Percentiles rank a stretch among this genome's conserved stretches.
phyloP scores from a whole-genome alignment of 2,888 invertebrate genomes.

The Neuroscelio doddi region DNA sequence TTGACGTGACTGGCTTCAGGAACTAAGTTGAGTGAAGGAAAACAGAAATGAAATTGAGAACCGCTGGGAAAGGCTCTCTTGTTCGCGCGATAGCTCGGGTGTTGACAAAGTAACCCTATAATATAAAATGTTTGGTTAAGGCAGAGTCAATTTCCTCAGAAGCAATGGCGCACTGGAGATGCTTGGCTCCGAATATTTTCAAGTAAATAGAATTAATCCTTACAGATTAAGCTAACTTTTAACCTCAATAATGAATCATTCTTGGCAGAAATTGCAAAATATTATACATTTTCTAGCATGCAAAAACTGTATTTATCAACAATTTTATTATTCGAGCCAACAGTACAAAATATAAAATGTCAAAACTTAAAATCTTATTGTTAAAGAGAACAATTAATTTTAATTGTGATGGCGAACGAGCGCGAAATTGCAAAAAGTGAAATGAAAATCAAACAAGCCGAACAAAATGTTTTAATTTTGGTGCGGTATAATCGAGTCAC shows the following conservation, averaged over 20 bases:
- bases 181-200: constrained; percentile 36
- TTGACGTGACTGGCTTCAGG: constrained; percentile 36
- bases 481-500: constrained; percentile 31
- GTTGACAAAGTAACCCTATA: constrained; percentile 54
- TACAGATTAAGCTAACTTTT: constrained; percentile 36
- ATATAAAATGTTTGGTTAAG: constrained; percentile 54
- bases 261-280: too few relatives aligned
- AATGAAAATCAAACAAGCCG: constrained; percentile 3
- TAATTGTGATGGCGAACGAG: too few relatives aligned
- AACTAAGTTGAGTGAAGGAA: constrained; percentile 37
- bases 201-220: constrained; percentile 44
- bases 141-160: constrained; percentile 49
- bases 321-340: too few relatives aligned
- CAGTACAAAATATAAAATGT: too few relatives aligned
- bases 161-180: constrained; percentile 24
- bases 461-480: constrained; percentile 36
- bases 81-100: constrained; percentile 43
- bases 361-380: constrained; percentile 5
- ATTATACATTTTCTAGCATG: too few relatives aligned
- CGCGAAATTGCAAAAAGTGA: constrained; percentile 1
- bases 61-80: constrained; percentile 31
- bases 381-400: too few relatives aligned
- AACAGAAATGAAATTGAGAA: constrained; percentile 46
- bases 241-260: constrained; percentile 21
- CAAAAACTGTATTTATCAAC: too few relatives aligned